Evolutionary conservation across 2,113 vertebrate species (phyloP).

Genomic region (Zapus hudsonius): DNA sequence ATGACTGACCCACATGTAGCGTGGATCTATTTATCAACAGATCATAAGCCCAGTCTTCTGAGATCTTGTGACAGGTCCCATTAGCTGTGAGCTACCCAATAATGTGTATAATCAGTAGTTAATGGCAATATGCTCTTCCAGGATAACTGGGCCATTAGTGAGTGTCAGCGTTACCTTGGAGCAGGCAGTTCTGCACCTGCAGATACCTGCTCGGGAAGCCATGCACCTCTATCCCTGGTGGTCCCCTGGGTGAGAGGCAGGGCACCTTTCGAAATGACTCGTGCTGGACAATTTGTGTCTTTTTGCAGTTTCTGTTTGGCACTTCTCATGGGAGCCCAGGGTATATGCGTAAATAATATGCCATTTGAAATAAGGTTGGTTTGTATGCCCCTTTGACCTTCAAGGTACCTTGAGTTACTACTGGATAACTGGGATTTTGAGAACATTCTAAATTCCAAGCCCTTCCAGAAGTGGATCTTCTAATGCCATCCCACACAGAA

Average conservation of each 20-base stretch:
- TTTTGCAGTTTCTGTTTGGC: neutral
- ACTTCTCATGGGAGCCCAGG: neutral
- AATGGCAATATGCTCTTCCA: slow-evolving; percentile 74
- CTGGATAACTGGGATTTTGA: neutral
- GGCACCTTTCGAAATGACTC: neutral
- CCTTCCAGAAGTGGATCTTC: neutral
- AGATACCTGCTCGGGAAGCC: neutral
- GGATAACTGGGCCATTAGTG: slow-evolving; percentile 73
- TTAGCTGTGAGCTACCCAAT: slow-evolving; percentile 79
- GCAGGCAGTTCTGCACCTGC: slow-evolving; percentile 51
- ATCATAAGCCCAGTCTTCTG: slow-evolving; percentile 79
- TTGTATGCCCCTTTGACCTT: neutral
- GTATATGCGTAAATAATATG: neutral
- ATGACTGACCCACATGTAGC: slow-evolving; percentile 78
- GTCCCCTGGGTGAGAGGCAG: neutral
- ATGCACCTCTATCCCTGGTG: neutral
- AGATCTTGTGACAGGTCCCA: slow-evolving; percentile 81
- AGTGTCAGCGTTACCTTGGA: slow-evolving; percentile 46
- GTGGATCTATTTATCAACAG: slow-evolving; percentile 78
- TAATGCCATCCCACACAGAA: neutral
- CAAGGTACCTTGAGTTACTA: neutral
- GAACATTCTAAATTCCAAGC: neutral
- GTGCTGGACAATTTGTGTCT: neutral
- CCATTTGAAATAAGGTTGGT: neutral
- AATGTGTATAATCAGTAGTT: slow-evolving; percentile 81